Percentiles rank a stretch among this genome's conserved stretches.
Conservation (phyloP, 2,797 vertebrate species). For the Enteromius unitaeniatus region DNA sequence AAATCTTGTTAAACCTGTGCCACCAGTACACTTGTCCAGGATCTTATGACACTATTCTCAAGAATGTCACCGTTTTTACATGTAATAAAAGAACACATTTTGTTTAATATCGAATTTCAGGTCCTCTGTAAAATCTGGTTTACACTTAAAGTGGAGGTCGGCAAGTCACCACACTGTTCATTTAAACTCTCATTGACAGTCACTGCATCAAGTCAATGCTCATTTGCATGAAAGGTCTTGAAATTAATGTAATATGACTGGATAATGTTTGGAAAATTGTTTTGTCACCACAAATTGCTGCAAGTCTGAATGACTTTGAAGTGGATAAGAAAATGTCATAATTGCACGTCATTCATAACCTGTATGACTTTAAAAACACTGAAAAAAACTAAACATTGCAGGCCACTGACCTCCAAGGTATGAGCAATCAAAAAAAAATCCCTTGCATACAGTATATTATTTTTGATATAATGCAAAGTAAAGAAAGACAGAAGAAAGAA, state of each 20-base stretch:
- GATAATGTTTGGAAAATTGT: background rate
- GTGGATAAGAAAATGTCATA: background rate
- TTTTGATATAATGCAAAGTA: background rate
- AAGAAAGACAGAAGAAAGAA: background rate
- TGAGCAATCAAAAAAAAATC: background rate
- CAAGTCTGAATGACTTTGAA: background rate
- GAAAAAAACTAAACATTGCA: background rate
- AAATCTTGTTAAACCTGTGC: background rate
- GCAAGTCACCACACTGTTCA: no score
- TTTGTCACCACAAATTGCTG: background rate
- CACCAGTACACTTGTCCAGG: background rate
- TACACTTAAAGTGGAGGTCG: background rate
- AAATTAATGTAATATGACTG: background rate
- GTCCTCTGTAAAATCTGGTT: background rate
- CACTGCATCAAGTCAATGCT: background rate
- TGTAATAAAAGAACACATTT: background rate
- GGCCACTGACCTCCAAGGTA: background rate
- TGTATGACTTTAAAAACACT: background rate
- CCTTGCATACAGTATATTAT: background rate
- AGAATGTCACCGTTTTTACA: background rate
- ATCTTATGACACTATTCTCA: constrained; percentile 3
- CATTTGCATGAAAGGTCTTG: background rate
- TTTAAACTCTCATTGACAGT: background rate
- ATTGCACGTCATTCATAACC: background rate
- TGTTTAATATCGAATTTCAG: background rate